A percentile compares a stretch with the other conserved stretches of the same genome.
phyloP scores from a whole-genome alignment of 2,113 vertebrate genomes.

The Gymnarchus niloticus region DNA sequence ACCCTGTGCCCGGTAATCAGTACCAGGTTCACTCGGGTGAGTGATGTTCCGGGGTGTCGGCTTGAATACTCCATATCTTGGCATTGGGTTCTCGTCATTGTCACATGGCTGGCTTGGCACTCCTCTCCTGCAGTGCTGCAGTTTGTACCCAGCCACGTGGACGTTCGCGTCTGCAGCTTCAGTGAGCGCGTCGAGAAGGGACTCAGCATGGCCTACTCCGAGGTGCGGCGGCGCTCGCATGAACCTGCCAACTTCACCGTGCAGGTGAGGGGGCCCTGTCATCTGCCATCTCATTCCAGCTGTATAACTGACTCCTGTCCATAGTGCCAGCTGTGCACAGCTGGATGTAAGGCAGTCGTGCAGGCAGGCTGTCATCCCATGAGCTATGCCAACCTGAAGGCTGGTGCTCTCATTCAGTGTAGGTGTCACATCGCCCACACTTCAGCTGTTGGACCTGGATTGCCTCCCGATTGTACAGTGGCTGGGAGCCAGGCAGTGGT shows the following conservation, averaged over 20 bases:
- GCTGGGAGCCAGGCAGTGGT: too few species aligned
- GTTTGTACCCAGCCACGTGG: constrained; percentile 82
- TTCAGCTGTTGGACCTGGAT: not conserved
- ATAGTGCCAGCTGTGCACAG: too few species aligned
- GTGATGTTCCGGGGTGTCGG: constrained; percentile 25
- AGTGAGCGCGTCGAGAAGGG: constrained; percentile 81
- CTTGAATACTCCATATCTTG: not conserved
- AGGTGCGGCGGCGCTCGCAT: constrained; percentile 66
- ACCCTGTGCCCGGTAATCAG: constrained; percentile 66
- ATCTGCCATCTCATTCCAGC: not conserved
- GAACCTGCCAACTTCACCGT: constrained; percentile 70
- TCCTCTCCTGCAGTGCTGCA: constrained; percentile 72
- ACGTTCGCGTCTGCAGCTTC: constrained; percentile 84
- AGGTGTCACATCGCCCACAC: not conserved
- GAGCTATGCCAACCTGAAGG: not conserved
- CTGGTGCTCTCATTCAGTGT: not conserved
- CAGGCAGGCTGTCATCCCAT: not conserved
- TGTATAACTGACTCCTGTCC: too few species aligned
- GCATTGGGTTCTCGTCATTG: not conserved
- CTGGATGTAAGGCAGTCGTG: not conserved
- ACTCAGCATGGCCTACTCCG: constrained; percentile 70
- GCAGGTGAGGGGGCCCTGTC: constrained; percentile 63
- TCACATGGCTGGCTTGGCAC: not conserved
- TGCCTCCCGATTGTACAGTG: not conserved
- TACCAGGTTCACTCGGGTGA: constrained; percentile 83